Base-by-base conservation (phyloP, 2,888 invertebrate species). In the Drosophila infuscata region DNA sequence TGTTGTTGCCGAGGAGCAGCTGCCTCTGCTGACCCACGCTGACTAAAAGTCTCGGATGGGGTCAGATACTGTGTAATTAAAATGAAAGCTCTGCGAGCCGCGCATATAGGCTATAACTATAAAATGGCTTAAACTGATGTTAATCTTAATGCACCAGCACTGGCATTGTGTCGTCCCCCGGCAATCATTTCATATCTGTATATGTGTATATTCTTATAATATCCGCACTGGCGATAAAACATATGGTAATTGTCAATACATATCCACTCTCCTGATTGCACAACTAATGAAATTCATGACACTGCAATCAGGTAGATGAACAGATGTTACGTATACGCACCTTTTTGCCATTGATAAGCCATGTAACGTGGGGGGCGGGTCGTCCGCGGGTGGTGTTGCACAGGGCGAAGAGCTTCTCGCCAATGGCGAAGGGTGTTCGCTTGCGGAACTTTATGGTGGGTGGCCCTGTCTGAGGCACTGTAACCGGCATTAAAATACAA, bases 271-370 rank as follows among this genome's bases (percentile, higher is more conserved):
- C 17, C 12, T 12, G 46, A 46, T 43, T 25, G 3, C 36, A 7
- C 6, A 15, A 9, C 20, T 35, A 57, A 72, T 69, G 61, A 70
- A 70, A 72, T 69, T 65, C 67, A 41, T 25, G n/a, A 5, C 32
- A 25, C 15, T 48, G 29, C 38, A 52, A 32, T 20, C 38, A 33
- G 12, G 4, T 29, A 33, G 33, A 57, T 61, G 30, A 46, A 29
- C 46, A 51, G 15, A 81, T 72, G 70, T 75, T 71, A 69, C 71
- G 70, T 51, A 78, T 89, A 76, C 86, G 88, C 91, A 96, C 96
- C 94, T 95, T 95, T 93, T 95, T 94, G 81, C 95, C 95, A 92
- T 96, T 96, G 91, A 96, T 95, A 84, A 96, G 94, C 96, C 96
- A 96, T 72, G 95, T 95, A 88, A 96, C 94, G 89, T 95, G 95